phyloP scores from a whole-genome alignment of 2,113 vertebrate species.

The Chlorodrepanis virens region DNA sequence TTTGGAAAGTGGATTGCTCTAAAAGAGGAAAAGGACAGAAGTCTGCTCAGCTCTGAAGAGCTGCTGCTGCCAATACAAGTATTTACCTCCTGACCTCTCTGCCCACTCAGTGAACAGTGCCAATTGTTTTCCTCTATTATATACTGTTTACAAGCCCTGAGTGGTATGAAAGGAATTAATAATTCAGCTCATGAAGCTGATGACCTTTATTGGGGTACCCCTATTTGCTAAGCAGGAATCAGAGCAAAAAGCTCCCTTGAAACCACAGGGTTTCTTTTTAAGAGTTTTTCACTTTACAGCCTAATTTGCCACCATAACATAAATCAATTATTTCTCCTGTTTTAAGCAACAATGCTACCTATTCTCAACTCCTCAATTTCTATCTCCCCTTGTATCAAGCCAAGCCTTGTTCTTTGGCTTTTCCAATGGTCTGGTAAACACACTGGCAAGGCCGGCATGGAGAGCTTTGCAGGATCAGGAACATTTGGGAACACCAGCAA shows the following conservation, averaged over 20 bases:
- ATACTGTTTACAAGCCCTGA: constrained; percentile 81
- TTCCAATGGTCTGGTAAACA: constrained; percentile 77
- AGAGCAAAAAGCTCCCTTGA: constrained; percentile 65
- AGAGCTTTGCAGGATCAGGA: constrained; percentile 62
- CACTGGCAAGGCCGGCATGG: constrained; percentile 38
- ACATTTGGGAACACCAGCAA: constrained; percentile 67
- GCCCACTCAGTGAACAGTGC: constrained; percentile 77
- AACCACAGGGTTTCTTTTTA: constrained; percentile 69
- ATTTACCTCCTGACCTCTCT: constrained; percentile 85
- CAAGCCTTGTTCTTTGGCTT: constrained; percentile 75
- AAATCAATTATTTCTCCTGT: constrained; percentile 88
- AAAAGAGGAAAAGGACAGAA: constrained; percentile 52
- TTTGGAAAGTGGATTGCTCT: constrained; percentile 9
- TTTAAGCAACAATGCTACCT: constrained; percentile 82
- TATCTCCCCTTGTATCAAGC: constrained; percentile 75
- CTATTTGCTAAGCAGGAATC: constrained; percentile 70
- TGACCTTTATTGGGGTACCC: constrained; percentile 77
- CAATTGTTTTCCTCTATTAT: constrained; percentile 83
- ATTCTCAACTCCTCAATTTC: constrained; percentile 77
- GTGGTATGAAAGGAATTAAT: constrained; percentile 80
- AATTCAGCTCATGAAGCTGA: constrained; percentile 73
- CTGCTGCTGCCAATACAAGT: constrained; percentile 81
- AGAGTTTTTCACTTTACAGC: constrained; percentile 84
- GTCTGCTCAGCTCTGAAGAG: constrained; percentile 50
- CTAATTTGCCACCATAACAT: constrained; percentile 83